phyloP scores from a whole-genome alignment of 2,888 invertebrate genomes.

The Amorpha juglandis region DNA sequence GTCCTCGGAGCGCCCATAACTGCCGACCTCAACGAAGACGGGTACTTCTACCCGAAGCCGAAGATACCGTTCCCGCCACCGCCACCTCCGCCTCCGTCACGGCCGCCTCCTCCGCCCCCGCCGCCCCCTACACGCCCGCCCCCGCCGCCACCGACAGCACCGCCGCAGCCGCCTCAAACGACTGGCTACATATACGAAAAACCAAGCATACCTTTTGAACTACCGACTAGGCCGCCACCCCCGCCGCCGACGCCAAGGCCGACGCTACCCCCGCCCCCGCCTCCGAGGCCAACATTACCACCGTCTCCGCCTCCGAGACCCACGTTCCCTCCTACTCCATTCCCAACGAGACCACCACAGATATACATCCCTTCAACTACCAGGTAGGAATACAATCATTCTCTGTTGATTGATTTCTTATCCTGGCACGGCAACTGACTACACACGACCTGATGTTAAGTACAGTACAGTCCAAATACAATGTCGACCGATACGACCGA shows the following conservation, averaged over 20 bases:
- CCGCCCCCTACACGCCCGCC: constrained; percentile 37
- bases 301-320: constrained; percentile 33
- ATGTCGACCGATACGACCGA: no score
- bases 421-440: no score
- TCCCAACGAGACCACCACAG: constrained; percentile 39
- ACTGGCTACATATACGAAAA: constrained; percentile 58
- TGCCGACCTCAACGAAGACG: constrained; percentile 72
- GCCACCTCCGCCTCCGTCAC: constrained; percentile 43
- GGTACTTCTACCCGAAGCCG: constrained; percentile 78
- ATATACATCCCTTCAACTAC: constrained; percentile 37
- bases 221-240: constrained; percentile 39
- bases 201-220: constrained; percentile 43
- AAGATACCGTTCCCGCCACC: constrained; percentile 73
- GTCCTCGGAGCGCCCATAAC: constrained; percentile 69
- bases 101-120: constrained; percentile 41
- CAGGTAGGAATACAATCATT: constrained; percentile 22
- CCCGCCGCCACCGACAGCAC: constrained; percentile 32
- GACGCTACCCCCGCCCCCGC: constrained; percentile 41
- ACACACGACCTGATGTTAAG: no score
- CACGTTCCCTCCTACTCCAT: constrained; percentile 39
- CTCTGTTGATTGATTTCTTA: no score
- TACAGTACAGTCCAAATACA: no score
- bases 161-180: constrained; percentile 35
- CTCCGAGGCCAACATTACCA: constrained; percentile 36
- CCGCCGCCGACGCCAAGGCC: constrained; percentile 35